Base-by-base conservation (phyloP, 1,140 invertebrate genomes). In the Bombus terrestris region DNA sequence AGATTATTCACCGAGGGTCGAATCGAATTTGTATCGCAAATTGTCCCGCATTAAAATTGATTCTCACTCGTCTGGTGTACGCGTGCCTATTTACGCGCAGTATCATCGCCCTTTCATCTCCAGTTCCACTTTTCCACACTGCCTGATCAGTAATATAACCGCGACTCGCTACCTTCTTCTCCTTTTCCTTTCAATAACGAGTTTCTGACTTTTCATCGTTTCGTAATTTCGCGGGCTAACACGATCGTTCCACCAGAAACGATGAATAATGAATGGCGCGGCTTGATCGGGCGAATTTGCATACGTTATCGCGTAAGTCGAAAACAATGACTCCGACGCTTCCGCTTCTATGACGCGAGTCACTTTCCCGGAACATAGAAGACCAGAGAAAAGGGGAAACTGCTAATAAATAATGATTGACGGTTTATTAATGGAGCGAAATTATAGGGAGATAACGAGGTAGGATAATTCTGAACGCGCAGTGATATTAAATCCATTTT, bases 201-300 rank as follows among this genome's bases (percentile, higher is more conserved):
- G 78, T 77, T 86, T 43, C 72, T 73, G 57, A 87, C 69, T 62
- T 79, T 79, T 88, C 83, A 82, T 88, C 88, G 88, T 88, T 86
- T 88, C 69, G 81, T 89, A 89, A 89, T 88, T 59, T 77, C 68
- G 43, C 72, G 66, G 53, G 85, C 69, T 72, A 39, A 72, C 69
- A 39, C 39, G 41, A n/a, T 15, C 3, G 41, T 73, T 73, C 71
- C 71, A 41, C 9, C 71, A 47, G 41, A 6, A 43, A 32, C 71
- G 71, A 87, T 90, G 87, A 91, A 91, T 82, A 91, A 91, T 91
- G 89, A 88, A 91, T 91, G 85, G 41, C 87, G 41, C 86, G 85
- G 87, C 87, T 90, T 86, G 89, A 35, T 79, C 39, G 74, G 68
- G 6, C 43, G 1, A 73, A 91, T 91, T 91, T 90, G 87, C 89